Percentiles rank a stretch among this genome's conserved stretches.
These are phyloP conservation scores for Anhinga anhinga DNA, from an alignment of 2,113 vertebrate genomes.

Conservation along the genomic window DNA sequence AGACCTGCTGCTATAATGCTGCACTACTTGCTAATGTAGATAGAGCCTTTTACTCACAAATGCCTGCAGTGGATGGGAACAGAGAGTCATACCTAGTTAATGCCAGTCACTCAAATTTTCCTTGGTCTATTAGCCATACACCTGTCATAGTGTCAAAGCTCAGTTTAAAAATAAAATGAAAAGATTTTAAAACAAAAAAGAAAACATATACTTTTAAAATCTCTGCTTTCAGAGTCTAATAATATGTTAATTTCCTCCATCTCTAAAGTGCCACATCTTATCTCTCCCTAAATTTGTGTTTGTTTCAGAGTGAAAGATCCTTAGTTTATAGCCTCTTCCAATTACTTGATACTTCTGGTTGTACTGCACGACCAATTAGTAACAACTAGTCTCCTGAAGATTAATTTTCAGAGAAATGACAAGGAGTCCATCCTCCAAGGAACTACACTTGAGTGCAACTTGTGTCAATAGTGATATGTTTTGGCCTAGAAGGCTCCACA, in stretches of 20 bases:
- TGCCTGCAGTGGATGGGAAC: not conserved
- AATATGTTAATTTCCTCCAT: not conserved
- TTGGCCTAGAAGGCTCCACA: accelerated
- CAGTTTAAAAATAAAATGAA: not conserved
- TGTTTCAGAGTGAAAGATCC: not conserved
- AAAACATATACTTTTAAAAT: not conserved
- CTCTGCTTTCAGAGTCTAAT: not conserved
- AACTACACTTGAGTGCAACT: not conserved
- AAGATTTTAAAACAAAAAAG: not conserved
- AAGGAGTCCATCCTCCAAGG: not conserved
- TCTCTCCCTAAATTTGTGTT: not conserved
- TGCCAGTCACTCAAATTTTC: not conserved
- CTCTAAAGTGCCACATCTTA: not conserved
- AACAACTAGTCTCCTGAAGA: not conserved
- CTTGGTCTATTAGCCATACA: not conserved
- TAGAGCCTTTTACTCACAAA: not conserved
- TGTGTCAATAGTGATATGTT: not conserved
- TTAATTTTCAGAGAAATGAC: not conserved
- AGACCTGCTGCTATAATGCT: not conserved
- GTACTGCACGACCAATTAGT: not conserved
- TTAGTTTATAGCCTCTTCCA: not conserved
- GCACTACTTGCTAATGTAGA: not conserved
- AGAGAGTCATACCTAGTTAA: not conserved
- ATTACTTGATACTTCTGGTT: not conserved
- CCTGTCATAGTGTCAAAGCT: not conserved